A percentile compares a stretch with the other conserved stretches of the same genome.
These are phyloP conservation scores for Artibeus lituratus DNA, from an alignment of 2,797 vertebrate genomes.

Conservation along the genomic window DNA sequence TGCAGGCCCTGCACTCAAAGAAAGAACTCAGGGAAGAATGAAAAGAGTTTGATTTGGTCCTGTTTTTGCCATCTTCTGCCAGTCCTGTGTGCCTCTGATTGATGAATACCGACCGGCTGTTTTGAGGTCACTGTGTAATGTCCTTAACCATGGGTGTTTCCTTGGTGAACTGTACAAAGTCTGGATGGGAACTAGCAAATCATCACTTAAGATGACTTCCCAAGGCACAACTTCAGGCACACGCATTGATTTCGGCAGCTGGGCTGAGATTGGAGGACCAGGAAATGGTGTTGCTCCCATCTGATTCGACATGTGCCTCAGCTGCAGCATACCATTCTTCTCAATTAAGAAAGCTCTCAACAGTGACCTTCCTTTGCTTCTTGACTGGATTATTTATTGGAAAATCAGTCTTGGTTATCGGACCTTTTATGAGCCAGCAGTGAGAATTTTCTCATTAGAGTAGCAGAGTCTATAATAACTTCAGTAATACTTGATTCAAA, in stretches of 20 bases:
- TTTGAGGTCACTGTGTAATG: neutral
- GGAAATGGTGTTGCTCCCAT: neutral
- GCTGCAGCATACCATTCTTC: fast-evolving
- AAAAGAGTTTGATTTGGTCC: neutral
- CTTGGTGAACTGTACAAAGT: slow-evolving; percentile 11
- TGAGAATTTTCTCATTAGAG: neutral
- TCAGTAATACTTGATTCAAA: neutral
- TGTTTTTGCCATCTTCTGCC: neutral
- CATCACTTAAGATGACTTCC: neutral
- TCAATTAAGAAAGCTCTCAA: neutral
- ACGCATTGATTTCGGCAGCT: neutral
- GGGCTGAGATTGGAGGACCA: neutral
- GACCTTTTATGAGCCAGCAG: neutral
- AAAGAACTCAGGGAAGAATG: neutral
- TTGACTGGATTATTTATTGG: neutral
- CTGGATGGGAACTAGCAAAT: neutral
- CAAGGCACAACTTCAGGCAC: neutral
- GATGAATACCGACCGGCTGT: slow-evolving; percentile 25
- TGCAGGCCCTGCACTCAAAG: neutral
- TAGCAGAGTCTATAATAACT: neutral
- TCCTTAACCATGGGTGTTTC: slow-evolving; percentile 41
- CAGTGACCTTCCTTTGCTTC: neutral
- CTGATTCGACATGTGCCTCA: neutral
- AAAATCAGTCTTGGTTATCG: neutral
- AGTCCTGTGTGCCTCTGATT: neutral